These are phyloP conservation scores for Henricia sp. DNA, from an alignment of 53 echinoderm and acorn worm species.

Conservation along the genomic window DNA sequence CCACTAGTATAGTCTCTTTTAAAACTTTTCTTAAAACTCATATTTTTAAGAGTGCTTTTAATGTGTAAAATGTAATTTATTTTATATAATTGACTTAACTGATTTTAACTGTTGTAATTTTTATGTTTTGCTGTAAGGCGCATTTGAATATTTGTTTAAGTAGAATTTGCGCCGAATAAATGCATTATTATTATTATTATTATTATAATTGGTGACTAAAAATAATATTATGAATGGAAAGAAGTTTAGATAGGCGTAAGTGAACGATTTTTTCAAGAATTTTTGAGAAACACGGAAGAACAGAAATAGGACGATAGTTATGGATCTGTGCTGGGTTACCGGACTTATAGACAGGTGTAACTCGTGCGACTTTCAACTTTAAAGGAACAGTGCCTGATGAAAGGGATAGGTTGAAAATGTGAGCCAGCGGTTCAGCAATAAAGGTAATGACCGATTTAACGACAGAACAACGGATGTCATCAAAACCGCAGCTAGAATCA, in stretches of 20 bases:
- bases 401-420: slow-evolving; percentile 29
- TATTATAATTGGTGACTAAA: slow-evolving; percentile 21
- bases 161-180: too few relatives aligned
- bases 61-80: too few relatives aligned
- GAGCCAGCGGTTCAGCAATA: not conserved
- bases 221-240: not conserved
- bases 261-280: slow-evolving; percentile 40
- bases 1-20: too few relatives aligned
- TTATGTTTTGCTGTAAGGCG: too few relatives aligned
- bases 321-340: slow-evolving; percentile 11
- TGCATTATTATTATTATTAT: too few relatives aligned
- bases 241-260: not conserved
- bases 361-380: not conserved
- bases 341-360: slow-evolving; percentile 5
- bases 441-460: slow-evolving; percentile 6
- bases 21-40: too few relatives aligned
- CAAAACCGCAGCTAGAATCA: too few relatives aligned
- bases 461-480: not conserved
- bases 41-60: too few relatives aligned
- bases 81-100: too few relatives aligned
- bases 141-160: too few relatives aligned
- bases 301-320: slow-evolving; percentile 39
- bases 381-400: not conserved
- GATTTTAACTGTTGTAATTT: too few relatives aligned
- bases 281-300: slow-evolving; percentile 44